Evolutionary conservation across 2,797 vertebrate species (phyloP).

Genomic region (Myotis myotis): DNA sequence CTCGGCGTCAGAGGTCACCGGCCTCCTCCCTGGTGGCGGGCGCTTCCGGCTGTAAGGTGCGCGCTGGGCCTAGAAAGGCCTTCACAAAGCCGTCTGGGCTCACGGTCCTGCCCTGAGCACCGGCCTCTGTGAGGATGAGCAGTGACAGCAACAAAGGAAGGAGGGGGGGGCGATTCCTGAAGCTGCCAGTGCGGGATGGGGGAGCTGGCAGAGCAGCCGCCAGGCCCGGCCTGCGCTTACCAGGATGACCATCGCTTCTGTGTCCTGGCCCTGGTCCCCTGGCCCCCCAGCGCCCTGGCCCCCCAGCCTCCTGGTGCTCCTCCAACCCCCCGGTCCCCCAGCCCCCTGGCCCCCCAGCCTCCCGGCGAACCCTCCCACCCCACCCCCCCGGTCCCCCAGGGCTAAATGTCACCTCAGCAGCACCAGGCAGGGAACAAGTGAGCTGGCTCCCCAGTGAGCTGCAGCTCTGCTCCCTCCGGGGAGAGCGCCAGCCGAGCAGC

Average conservation of each 20-base stretch:
- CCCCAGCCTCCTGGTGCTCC: no score
- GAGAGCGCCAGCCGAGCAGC: background rate
- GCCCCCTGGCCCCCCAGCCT: no score
- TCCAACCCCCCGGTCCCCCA: no score
- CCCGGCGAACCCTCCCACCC: no score
- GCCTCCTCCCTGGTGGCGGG: background rate
- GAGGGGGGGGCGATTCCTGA: background rate
- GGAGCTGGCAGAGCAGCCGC: background rate
- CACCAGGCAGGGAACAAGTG: background rate
- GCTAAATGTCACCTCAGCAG: background rate
- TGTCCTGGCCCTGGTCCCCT: background rate
- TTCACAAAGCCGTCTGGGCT: background rate
- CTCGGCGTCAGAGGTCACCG: background rate
- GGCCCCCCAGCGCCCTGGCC: no score
- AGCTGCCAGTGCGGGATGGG: no score
- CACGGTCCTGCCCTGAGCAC: background rate
- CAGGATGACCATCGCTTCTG: background rate
- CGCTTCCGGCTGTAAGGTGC: background rate
- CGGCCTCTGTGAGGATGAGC: slow-evolving; percentile 15
- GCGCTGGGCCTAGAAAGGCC: background rate
- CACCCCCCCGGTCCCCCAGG: background rate
- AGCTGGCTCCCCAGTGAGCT: background rate
- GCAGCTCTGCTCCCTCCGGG: background rate
- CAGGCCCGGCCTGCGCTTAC: background rate
- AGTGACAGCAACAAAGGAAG: background rate